Evolutionary conservation across 2,113 vertebrate genomes (phyloP).

Genomic region (Uropsilus gracilis): DNA sequence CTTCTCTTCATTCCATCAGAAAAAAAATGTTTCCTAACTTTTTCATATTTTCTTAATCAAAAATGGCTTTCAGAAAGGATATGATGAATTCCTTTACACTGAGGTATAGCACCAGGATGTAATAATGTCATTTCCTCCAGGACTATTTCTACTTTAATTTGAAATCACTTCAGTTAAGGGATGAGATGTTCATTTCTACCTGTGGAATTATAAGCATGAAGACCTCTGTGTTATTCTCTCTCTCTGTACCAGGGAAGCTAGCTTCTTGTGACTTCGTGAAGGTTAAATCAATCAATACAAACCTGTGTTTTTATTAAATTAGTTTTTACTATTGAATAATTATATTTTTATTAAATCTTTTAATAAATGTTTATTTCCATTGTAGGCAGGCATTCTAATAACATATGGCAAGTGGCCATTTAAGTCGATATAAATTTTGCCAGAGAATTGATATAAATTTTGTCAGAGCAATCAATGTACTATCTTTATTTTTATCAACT

Average conservation of each 20-base stretch:
- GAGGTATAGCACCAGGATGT: not conserved
- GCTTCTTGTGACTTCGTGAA: not conserved
- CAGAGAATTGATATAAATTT: not conserved
- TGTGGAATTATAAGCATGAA: not conserved
- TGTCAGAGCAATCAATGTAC: not conserved
- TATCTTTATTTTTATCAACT: not conserved
- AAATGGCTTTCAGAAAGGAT: not conserved
- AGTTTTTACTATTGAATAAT: no score
- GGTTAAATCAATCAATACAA: not conserved
- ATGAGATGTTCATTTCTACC: not conserved
- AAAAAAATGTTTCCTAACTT: not conserved
- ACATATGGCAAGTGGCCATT: no score
- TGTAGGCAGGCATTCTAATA: no score
- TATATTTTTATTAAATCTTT: no score
- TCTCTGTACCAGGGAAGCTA: no score
- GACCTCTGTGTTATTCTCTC: fast-evolving
- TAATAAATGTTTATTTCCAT: not conserved
- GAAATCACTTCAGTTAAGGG: not conserved
- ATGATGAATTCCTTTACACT: not conserved
- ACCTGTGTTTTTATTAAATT: no score
- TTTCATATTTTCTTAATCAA: not conserved
- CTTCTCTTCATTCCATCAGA: not conserved
- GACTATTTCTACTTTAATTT: not conserved
- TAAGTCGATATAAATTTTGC: not conserved
- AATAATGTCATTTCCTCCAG: not conserved